phyloP scores from a whole-genome alignment of 2,888 invertebrate genomes.

The Archaeoteleia sp. region DNA sequence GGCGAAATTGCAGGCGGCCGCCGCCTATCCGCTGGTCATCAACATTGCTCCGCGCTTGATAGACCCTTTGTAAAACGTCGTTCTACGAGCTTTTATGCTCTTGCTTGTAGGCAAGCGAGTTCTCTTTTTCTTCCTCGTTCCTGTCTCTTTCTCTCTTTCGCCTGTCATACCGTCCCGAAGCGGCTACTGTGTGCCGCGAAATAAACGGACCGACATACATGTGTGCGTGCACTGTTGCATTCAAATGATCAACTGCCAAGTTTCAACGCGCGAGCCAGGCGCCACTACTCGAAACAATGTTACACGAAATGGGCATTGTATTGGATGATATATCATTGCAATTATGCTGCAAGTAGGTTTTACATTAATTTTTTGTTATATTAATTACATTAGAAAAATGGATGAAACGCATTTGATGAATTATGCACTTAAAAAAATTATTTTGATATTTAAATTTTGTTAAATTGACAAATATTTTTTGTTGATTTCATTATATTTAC shows the following conservation, averaged over 20 bases:
- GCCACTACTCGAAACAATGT: slow-evolving; percentile 14
- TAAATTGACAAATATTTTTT: too few species aligned
- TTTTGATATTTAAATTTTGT: too few species aligned
- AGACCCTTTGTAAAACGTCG: slow-evolving; percentile 72
- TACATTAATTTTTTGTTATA: too few species aligned
- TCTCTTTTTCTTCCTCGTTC: slow-evolving; percentile 41
- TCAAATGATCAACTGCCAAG: slow-evolving; percentile 33
- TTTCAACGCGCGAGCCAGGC: slow-evolving; percentile 25
- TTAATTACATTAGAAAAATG: too few species aligned
- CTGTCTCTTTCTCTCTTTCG: slow-evolving; percentile 17
- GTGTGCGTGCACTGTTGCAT: slow-evolving; percentile 33
- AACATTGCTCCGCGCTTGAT: slow-evolving; percentile 71
- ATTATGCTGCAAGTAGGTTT: too few species aligned
- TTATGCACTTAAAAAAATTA: too few species aligned
- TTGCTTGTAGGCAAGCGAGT: slow-evolving; percentile 56
- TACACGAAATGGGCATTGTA: too few species aligned
- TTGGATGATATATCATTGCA: too few species aligned
- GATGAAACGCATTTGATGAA: too few species aligned
- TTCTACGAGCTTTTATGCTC: slow-evolving; percentile 68
- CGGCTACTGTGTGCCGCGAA: slow-evolving; percentile 50
- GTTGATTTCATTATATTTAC: too few species aligned
- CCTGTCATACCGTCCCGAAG: slow-evolving; percentile 1
- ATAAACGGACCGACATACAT: slow-evolving; percentile 47
- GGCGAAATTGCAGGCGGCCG: slow-evolving; percentile 68
- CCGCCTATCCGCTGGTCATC: slow-evolving; percentile 69